These are phyloP conservation scores for Pagetopsis macropterus DNA, from an alignment of 2,797 vertebrate genomes.

Conservation along the genomic window DNA sequence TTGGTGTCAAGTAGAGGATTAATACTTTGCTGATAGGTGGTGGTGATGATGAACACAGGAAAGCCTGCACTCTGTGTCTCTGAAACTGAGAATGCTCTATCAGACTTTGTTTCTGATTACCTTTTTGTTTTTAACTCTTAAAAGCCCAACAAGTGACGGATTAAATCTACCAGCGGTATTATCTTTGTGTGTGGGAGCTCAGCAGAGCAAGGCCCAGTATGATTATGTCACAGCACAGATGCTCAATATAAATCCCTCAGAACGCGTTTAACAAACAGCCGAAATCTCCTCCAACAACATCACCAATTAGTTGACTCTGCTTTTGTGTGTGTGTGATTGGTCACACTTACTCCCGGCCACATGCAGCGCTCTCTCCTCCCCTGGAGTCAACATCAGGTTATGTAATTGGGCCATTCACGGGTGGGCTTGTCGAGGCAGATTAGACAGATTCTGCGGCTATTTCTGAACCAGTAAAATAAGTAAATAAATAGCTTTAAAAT, in stretches of 20 bases:
- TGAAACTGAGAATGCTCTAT: too few relatives aligned
- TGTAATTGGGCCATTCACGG: slow-evolving; percentile 25
- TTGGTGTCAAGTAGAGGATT: too few relatives aligned
- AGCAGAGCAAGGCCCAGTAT: neutral
- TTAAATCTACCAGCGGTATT: neutral
- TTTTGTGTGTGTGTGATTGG: neutral
- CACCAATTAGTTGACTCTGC: slow-evolving; percentile 5
- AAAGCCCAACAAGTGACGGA: neutral
- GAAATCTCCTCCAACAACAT: neutral
- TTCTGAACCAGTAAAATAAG: slow-evolving; percentile 20
- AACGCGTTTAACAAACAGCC: slow-evolving; percentile 5
- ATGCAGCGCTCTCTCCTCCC: neutral
- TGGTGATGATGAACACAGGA: too few relatives aligned
- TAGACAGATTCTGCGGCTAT: slow-evolving; percentile 31
- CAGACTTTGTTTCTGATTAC: too few relatives aligned
- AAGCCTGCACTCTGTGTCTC: too few relatives aligned
- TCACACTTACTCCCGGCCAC: neutral
- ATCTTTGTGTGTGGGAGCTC: slow-evolving; percentile 3
- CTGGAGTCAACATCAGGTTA: slow-evolving; percentile 37
- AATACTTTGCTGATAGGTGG: too few relatives aligned
- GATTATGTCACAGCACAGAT: slow-evolving; percentile 33
- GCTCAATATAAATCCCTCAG: neutral
- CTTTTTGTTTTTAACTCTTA: too few relatives aligned
- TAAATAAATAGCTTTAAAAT: too few relatives aligned
- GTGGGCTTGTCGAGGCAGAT: slow-evolving; percentile 45